Percentiles rank a stretch among this genome's conserved stretches.
Conservation (phyloP, 2,888 invertebrate genomes). For the Drosophila anomelani region DNA sequence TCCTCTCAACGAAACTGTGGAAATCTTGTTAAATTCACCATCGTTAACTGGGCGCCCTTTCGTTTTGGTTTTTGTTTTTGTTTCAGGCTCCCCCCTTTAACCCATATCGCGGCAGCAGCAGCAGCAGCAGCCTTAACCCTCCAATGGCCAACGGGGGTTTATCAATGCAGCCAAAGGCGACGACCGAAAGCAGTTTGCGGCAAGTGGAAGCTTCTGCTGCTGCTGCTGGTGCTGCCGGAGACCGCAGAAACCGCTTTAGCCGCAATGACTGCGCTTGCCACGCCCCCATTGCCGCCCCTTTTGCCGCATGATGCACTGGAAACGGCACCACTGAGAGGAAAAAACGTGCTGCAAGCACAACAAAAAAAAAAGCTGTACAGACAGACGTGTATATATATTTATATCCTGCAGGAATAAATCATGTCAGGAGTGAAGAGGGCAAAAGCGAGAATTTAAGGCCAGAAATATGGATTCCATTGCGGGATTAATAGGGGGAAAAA, state of each 20-base stretch:
- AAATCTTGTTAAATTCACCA: constrained; percentile 38
- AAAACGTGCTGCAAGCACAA: constrained; percentile 3
- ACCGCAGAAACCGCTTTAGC: constrained; percentile 55
- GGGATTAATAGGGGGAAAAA: constrained; percentile 10
- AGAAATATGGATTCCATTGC: constrained; percentile 21
- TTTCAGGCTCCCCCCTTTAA: not conserved
- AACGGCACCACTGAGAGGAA: constrained; percentile 23
- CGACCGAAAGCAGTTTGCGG: constrained; percentile 42
- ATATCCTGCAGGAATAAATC: constrained; percentile 17
- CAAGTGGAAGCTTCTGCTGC: constrained; percentile 34
- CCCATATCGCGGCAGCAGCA: not conserved
- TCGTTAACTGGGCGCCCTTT: constrained; percentile 4
- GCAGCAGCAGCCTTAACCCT: constrained; percentile 11
- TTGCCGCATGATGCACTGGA: constrained; percentile 25
- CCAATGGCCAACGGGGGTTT: constrained; percentile 10
- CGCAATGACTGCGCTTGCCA: constrained; percentile 60
- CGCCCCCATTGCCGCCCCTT: constrained; percentile 33
- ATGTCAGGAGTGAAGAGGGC: constrained; percentile 21
- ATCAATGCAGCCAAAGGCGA: constrained; percentile 52
- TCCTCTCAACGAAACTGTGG: constrained; percentile 23
- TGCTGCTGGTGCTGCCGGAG: constrained; percentile 59
- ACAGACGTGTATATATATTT: not conserved
- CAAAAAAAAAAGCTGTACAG: not conserved
- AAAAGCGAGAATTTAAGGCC: constrained; percentile 25
- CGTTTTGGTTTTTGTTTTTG: constrained; percentile 11